phyloP scores from a whole-genome alignment of 37 sponge, comb jelly and placozoan genomes.

The Halichondria panicea region DNA sequence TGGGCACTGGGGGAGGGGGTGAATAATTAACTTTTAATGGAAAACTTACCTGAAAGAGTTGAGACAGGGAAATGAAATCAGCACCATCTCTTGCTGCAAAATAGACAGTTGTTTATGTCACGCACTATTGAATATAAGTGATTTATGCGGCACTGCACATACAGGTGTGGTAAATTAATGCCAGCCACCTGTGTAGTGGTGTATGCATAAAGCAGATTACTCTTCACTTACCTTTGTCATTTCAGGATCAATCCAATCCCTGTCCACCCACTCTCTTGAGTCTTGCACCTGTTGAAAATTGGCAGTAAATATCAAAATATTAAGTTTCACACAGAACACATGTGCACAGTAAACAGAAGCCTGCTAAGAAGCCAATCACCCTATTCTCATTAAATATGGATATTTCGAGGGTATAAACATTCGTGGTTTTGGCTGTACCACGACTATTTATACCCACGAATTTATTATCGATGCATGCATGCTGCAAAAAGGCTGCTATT shows the following conservation, averaged over 20 bases:
- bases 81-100: constrained; percentile 58
- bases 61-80: constrained; percentile 62
- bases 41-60: constrained; percentile 58
- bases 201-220: not conserved
- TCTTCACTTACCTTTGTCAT: constrained; percentile 23
- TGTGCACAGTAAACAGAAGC: not conserved
- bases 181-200: not conserved
- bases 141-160: too few relatives aligned
- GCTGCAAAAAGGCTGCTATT: too few relatives aligned
- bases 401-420: too few relatives aligned
- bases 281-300: not conserved
- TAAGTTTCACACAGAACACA: not conserved
- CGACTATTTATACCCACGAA: too few relatives aligned
- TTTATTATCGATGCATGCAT: too few relatives aligned
- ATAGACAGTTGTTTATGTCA: too few relatives aligned
- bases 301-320: not conserved
- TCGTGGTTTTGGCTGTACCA: too few relatives aligned
- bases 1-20: constrained; percentile 26
- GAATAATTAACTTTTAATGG: not conserved
- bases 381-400: too few relatives aligned
- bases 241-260: constrained; percentile 48
- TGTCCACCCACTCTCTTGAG: constrained; percentile 25
- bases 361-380: too few relatives aligned
- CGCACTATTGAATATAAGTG: too few relatives aligned
- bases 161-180: not conserved